These are phyloP conservation scores for Argopecten irradians DNA, from an alignment of 1,140 invertebrate genomes.

Conservation along the genomic window DNA sequence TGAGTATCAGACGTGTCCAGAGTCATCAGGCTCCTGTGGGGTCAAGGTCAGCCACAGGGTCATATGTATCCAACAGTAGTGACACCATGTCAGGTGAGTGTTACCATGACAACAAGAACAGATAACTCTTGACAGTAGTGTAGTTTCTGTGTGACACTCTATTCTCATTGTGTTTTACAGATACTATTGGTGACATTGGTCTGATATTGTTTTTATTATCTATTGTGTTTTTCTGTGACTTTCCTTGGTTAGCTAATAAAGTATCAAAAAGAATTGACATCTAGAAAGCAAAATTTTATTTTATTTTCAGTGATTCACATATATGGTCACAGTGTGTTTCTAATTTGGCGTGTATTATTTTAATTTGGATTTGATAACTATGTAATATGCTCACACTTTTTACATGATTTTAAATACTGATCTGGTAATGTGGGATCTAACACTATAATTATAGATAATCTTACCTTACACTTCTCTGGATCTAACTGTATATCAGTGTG, in stretches of 20 bases:
- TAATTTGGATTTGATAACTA: no score
- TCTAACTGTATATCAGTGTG: not conserved
- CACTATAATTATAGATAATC: not conserved
- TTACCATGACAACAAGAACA: not conserved
- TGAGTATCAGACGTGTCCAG: slow-evolving; percentile 31
- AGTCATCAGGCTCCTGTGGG: slow-evolving; percentile 27
- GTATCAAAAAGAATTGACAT: not conserved
- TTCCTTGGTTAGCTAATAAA: no score
- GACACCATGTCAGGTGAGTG: slow-evolving; percentile 37
- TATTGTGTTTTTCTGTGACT: not conserved
- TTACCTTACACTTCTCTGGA: not conserved
- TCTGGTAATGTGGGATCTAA: not conserved
- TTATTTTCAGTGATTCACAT: not conserved
- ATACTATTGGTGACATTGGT: not conserved
- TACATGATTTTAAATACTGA: not conserved
- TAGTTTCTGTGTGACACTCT: no score
- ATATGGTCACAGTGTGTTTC: not conserved
- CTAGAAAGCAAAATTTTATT: not conserved
- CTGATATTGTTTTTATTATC: not conserved
- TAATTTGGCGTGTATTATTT: not conserved
- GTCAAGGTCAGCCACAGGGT: slow-evolving; percentile 37
- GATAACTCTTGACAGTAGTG: not conserved
- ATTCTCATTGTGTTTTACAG: not conserved
- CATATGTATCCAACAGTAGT: slow-evolving; percentile 40
- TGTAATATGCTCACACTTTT: not conserved